Conservation (phyloP, 2,113 vertebrate species). For the Chelonoidis abingdonii region DNA sequence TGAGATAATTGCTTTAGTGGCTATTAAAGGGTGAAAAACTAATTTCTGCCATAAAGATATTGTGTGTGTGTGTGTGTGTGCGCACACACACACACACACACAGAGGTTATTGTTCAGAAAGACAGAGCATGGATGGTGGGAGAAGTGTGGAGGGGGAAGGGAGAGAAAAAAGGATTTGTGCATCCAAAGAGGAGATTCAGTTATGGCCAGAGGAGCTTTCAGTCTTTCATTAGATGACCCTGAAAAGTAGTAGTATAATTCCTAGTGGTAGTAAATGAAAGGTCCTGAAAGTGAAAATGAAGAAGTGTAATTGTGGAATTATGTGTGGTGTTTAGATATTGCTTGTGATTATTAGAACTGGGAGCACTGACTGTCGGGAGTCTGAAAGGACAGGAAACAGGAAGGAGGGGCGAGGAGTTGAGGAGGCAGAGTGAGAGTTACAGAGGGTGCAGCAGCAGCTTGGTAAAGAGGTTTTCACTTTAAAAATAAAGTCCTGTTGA, state of each 20-base stretch:
- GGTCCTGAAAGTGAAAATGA: conserved; percentile 14
- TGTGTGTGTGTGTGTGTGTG: neutral
- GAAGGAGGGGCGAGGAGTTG: no score
- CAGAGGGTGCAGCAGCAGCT: no score
- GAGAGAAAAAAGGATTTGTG: neutral
- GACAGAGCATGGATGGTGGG: neutral
- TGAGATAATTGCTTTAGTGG: conserved; percentile 73
- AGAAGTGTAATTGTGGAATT: neutral
- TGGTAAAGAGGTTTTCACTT: no score
- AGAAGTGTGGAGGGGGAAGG: neutral
- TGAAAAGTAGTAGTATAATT: neutral
- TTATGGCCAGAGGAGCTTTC: neutral
- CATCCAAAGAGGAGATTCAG: neutral
- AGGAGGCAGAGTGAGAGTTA: no score
- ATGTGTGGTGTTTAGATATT: neutral
- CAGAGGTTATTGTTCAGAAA: neutral
- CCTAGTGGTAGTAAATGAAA: neutral
- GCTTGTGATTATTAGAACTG: no score
- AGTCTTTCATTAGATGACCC: neutral
- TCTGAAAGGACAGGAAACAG: no score
- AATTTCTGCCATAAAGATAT: neutral
- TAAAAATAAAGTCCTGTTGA: no score
- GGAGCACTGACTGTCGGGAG: no score
- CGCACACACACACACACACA: no score
- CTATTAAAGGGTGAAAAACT: conserved; percentile 34